Evolutionary conservation across 2,888 invertebrate genomes (phyloP), one percentile per base, ranked within the genome.

Genomic region (Muschampia plurimacula): DNA sequence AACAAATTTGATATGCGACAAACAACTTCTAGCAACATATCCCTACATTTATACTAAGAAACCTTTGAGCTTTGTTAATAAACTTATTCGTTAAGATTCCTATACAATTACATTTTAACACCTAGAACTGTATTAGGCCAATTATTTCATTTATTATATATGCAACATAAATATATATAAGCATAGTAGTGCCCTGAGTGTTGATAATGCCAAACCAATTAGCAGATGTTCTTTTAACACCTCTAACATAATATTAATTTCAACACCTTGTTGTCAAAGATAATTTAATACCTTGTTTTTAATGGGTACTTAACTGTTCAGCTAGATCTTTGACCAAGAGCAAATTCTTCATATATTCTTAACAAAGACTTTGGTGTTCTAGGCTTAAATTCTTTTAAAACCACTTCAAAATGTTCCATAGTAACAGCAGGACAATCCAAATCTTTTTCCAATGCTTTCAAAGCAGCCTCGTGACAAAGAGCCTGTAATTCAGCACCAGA

Each of bases 401-500:
- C 97, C 78, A 94, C 87, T 73, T 95, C 93, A 87, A 99, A 98
- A 92, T 99, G 97, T 55, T 91, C 88, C 91, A 95, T 95, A 3
- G 91, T 90, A 0, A 99, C 96, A 72, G 86, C 84, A 12, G 89
- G 81, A 41, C 96, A 96, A 8, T 96, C 91, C 1, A 98, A 91
- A 85, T 96, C 95, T 79, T 97, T 97, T 84, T 98, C 97, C 64
- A 99, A 89, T 1, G 98, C 98, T 83, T 95, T 96, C 85, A 98
- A 93, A 0, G 98, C 99, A 8, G 99, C 99, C 90, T 99, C 98
- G 76, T 98, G 97, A 83, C 99, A 99, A 1, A 99, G 95, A 0
- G 98, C 98, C 78, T 96, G 95, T 55, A 98, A 95, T 94, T 99
- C 99, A 0, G 99, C 99, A 0, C 99, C 99, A 0, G 99, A 99